Conservation (phyloP, 2,113 vertebrate genomes). For the Machaerirhynchus nigripectus region DNA sequence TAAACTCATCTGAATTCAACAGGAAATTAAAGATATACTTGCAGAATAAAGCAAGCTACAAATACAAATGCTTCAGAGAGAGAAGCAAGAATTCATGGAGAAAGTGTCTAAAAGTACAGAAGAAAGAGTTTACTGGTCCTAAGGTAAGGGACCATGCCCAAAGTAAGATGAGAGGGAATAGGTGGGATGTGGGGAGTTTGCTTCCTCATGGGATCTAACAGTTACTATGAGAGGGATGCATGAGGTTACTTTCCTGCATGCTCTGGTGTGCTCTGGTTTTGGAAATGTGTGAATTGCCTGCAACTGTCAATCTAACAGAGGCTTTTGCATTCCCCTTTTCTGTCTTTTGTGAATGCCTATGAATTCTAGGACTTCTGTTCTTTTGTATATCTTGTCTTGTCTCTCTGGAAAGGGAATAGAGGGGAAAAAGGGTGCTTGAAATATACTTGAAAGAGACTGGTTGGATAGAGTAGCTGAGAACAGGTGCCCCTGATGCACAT, state of each 20-base stretch:
- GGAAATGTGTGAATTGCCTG: background rate
- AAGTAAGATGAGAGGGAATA: background rate
- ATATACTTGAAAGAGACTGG: background rate
- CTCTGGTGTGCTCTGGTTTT: background rate
- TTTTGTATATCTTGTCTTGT: background rate
- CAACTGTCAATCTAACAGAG: background rate
- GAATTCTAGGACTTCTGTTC: background rate
- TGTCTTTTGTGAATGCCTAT: background rate
- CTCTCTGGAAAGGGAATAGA: background rate
- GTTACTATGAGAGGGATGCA: background rate
- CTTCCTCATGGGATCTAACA: background rate
- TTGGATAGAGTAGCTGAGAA: background rate
- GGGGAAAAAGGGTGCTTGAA: background rate
- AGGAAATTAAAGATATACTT: background rate
- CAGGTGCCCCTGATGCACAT: background rate
- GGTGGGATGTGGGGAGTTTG: background rate
- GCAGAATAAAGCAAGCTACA: background rate
- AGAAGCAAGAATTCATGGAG: background rate
- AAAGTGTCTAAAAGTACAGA: background rate
- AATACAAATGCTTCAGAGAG: background rate
- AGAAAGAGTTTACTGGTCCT: background rate
- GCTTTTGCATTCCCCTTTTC: background rate
- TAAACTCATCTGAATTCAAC: background rate
- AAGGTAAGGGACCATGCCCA: background rate
- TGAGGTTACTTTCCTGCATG: background rate